phyloP scores from a whole-genome alignment of 2,113 vertebrate species.

The Podocnemis expansa region DNA sequence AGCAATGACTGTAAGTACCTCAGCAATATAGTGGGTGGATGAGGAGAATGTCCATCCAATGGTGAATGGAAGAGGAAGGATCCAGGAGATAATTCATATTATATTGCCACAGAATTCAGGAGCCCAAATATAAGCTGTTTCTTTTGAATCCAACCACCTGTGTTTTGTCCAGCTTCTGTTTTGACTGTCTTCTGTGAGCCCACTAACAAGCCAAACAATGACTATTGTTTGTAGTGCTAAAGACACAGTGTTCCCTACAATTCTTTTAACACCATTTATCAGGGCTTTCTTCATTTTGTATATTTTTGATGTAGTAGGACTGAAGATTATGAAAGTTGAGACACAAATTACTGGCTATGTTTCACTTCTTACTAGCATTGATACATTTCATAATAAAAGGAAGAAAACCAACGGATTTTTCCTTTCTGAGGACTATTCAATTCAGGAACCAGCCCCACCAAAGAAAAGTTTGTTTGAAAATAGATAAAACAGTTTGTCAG shows the following conservation, averaged over 20 bases:
- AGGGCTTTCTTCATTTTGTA: fast-evolving
- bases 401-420: not conserved
- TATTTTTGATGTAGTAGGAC: not conserved
- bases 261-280: not conserved
- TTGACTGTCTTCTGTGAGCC: no score
- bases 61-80: fast-evolving
- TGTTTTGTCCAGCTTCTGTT: no score
- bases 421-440: not conserved
- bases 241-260: not conserved
- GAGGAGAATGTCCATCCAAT: fast-evolving
- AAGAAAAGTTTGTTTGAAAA: not conserved
- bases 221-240: not conserved
- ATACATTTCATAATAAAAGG: not conserved
- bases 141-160: no score
- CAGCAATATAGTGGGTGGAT: fast-evolving
- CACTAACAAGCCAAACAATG: no score
- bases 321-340: not conserved
- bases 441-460: fast-evolving
- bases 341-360: not conserved
- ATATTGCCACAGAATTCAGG: no score
- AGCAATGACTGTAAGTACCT: fast-evolving
- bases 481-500: not conserved
- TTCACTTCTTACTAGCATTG: not conserved
- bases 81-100: fast-evolving
- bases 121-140: no score